phyloP scores from a whole-genome alignment of 2,888 invertebrate species.

The Hirtodrosophila confusa region DNA sequence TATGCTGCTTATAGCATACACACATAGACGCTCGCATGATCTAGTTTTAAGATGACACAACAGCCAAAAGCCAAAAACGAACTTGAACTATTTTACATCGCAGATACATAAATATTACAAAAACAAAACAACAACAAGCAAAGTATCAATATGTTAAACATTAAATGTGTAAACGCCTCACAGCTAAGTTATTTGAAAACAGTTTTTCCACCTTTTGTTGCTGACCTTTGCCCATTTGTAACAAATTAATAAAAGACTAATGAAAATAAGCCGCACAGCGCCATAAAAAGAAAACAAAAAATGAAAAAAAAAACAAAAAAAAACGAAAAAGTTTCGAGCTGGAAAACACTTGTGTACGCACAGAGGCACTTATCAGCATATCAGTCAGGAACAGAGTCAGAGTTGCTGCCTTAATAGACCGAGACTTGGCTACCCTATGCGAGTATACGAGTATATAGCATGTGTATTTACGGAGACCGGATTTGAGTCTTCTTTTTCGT shows the following conservation, averaged over 20 bases:
- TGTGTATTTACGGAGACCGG: conserved; percentile 50
- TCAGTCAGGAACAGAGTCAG: conserved; percentile 2
- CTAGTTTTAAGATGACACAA: conserved; percentile 58
- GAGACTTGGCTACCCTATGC: conserved; percentile 3
- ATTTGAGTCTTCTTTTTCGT: conserved; percentile 47
- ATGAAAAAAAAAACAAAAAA: background rate
- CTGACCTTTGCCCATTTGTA: conserved; percentile 51
- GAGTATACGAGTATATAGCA: background rate
- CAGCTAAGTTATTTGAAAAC: background rate
- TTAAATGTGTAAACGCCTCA: conserved; percentile 11
- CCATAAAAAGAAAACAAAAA: too few species aligned
- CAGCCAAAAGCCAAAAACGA: conserved; percentile 51
- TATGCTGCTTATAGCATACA: background rate
- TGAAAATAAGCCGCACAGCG: conserved; percentile 39
- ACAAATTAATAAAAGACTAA: conserved; percentile 58
- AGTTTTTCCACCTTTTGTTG: conserved; percentile 29
- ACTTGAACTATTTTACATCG: conserved; percentile 66
- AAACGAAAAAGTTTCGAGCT: too few species aligned
- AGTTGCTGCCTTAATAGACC: conserved; percentile 2
- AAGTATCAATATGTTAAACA: conserved; percentile 23
- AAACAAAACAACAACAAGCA: conserved; percentile 13
- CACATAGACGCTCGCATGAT: conserved; percentile 24
- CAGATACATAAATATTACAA: conserved; percentile 49
- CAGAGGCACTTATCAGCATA: conserved; percentile 23
- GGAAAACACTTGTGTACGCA: too few species aligned